Evolutionary conservation across 2,888 invertebrate genomes (phyloP).

Genomic region (Epiperipatus broadwayi): DNA sequence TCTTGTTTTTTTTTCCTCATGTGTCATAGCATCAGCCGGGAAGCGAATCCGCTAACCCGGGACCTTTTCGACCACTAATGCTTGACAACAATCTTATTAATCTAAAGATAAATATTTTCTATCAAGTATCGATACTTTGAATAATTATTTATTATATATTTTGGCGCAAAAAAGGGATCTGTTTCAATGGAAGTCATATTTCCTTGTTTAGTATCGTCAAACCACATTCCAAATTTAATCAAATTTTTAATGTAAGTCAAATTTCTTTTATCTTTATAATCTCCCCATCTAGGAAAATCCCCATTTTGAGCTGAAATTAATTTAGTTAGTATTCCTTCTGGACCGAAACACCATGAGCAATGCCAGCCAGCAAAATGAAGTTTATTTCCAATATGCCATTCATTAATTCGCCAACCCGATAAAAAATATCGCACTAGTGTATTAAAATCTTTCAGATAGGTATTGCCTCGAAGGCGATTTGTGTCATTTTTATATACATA

Average conservation of each 20-base stretch:
- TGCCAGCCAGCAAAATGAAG: constrained; percentile 50
- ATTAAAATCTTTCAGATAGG: constrained; percentile 36
- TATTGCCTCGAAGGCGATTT: constrained; percentile 21
- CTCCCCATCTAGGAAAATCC: constrained; percentile 25
- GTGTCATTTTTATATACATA: constrained; percentile 16
- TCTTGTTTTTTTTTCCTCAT: no score
- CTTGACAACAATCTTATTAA: no score
- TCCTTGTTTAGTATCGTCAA: constrained; percentile 37
- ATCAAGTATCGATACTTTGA: no score
- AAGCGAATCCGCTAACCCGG: no score
- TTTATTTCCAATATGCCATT: constrained; percentile 23
- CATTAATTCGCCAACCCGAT: constrained; percentile 29
- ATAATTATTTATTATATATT: no score
- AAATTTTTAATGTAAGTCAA: constrained; percentile 39
- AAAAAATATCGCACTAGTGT: no score
- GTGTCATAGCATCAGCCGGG: no score
- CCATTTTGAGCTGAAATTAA: constrained; percentile 27
- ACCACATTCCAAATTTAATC: constrained; percentile 40
- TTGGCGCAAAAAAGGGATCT: no score
- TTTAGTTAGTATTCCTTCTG: constrained; percentile 37
- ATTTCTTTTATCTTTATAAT: constrained; percentile 34
- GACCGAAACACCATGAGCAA: constrained; percentile 43
- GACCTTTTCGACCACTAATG: no score
- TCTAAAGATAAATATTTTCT: no score
- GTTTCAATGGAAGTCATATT: no score